Percentiles rank a stretch among this genome's conserved stretches.
Conservation (phyloP, 2,113 vertebrate genomes). For the Osmerus mordax region DNA sequence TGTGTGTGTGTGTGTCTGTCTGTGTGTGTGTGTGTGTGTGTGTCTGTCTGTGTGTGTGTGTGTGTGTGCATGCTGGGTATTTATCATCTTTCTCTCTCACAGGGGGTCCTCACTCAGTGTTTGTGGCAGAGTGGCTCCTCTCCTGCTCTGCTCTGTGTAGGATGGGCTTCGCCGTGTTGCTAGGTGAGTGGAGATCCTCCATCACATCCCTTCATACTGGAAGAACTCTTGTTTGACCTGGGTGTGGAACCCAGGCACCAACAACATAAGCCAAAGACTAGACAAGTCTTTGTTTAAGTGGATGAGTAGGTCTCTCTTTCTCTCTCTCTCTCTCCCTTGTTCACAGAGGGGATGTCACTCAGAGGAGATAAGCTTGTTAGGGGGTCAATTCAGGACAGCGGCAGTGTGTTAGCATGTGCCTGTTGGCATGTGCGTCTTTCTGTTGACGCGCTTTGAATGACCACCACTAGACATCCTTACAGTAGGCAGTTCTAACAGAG, state of each 20-base stretch:
- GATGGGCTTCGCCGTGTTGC: slow-evolving; percentile 83
- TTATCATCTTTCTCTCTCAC: slow-evolving; percentile 10
- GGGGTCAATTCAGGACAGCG: background rate
- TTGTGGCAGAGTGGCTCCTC: slow-evolving; percentile 84
- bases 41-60: slow-evolving; percentile 36
- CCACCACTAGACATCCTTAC: background rate
- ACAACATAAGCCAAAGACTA: background rate
- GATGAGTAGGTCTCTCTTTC: background rate
- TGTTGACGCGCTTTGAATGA: background rate
- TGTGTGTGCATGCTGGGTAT: background rate
- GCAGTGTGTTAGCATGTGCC: too few species aligned
- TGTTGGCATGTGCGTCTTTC: background rate
- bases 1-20: background rate
- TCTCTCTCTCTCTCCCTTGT: background rate
- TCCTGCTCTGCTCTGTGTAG: slow-evolving; percentile 79
- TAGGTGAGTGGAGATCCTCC: slow-evolving; percentile 73
- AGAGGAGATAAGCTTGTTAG: background rate
- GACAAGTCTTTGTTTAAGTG: slow-evolving; percentile 4
- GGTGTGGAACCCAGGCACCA: background rate
- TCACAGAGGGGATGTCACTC: too few species aligned
- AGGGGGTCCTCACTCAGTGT: slow-evolving; percentile 91
- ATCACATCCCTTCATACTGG: background rate
- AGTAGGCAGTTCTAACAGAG: background rate
- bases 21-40: background rate
- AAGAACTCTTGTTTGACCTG: background rate